Percentiles rank a stretch among this genome's conserved stretches.
Conservation (phyloP, 1,140 invertebrate genomes). For the Drosophila kepulauana region DNA sequence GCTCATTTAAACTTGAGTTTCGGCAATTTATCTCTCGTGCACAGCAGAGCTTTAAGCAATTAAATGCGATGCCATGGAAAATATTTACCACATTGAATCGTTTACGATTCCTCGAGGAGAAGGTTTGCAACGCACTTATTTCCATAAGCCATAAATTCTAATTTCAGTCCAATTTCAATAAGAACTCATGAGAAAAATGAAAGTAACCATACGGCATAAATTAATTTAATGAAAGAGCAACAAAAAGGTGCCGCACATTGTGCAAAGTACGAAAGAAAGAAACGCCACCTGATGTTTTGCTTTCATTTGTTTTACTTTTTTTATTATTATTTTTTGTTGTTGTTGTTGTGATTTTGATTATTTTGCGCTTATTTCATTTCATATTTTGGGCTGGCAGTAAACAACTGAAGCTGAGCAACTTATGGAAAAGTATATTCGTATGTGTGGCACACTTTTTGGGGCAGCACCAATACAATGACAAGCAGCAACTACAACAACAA, state of each 20-base stretch:
- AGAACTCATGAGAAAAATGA: conserved; percentile 32
- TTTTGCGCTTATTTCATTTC: conserved; percentile 27
- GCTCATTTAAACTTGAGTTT: neutral
- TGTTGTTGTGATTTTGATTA: conserved; percentile 27
- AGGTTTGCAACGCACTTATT: neutral
- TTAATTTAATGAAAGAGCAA: conserved; percentile 46
- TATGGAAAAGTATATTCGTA: neutral
- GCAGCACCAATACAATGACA: conserved; percentile 22
- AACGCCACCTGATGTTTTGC: conserved; percentile 31
- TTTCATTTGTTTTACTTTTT: conserved; percentile 25
- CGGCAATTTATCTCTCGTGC: neutral
- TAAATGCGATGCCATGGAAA: neutral
- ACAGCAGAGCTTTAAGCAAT: conserved; percentile 4
- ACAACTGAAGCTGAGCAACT: conserved; percentile 53
- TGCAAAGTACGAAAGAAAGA: conserved; percentile 13
- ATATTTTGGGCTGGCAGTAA: conserved; percentile 44
- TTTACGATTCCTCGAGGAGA: conserved; percentile 4
- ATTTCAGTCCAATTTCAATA: conserved; percentile 33
- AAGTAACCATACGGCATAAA: conserved; percentile 48
- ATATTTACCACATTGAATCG: neutral
- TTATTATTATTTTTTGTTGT: conserved; percentile 10
- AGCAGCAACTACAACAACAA: conserved; percentile 32
- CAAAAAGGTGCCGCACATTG: conserved; percentile 7
- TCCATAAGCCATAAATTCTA: conserved; percentile 37
- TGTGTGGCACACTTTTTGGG: conserved; percentile 27